Evolutionary conservation across 2,888 invertebrate species (phyloP), one percentile per base, ranked within the genome.

Genomic region (Drosophila buzzatii): DNA sequence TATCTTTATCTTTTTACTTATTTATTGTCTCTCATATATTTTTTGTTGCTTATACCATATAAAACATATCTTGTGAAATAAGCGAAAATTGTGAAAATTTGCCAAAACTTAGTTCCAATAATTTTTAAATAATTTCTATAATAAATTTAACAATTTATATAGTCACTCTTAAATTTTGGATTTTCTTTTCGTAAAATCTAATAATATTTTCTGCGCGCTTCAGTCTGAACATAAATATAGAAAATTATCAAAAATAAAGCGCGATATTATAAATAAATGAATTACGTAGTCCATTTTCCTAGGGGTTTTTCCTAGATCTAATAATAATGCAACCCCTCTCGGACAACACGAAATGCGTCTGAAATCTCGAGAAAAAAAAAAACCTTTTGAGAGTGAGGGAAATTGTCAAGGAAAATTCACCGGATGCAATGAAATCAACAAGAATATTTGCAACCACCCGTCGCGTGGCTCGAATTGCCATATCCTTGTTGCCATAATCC

Each of bases 361-460:
- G 56, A 42, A 47, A 39, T 55, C 20, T n/a, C 31, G n/a, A n/a
- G 31, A 23, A 57, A 20, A 41, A 20, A 41, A 8, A 18, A 10
- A 8, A 16, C 12, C 27, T 27, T 27, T 27, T 23, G 42, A 39
- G 44, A 42, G 55, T 55, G 18, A 3, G 55, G 55, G 23, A 71
- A 63, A 62, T 49, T 23, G 47, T 49, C 55, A 58, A 33, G 27
- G 27, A 68, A 73, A 73, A 56, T 35, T 45, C 31, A 27, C 63
- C 86, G 83, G 63, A 80, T 81, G 86, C 84, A 76, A 77, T 81
- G 74, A 87, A 72, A 70, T 47, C 55, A 47, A 51, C 53, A 12
- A 68, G 42, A 58, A 27, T 68, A 69, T 85, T 87, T 55, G 70
- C 83, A 85, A 83, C 84, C 82, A 83, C 89, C 86, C 59, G 81